Percentiles rank a stretch among this genome's conserved stretches.
phyloP scores from a whole-genome alignment of 2,797 vertebrate genomes.

The Podargus strigoides region DNA sequence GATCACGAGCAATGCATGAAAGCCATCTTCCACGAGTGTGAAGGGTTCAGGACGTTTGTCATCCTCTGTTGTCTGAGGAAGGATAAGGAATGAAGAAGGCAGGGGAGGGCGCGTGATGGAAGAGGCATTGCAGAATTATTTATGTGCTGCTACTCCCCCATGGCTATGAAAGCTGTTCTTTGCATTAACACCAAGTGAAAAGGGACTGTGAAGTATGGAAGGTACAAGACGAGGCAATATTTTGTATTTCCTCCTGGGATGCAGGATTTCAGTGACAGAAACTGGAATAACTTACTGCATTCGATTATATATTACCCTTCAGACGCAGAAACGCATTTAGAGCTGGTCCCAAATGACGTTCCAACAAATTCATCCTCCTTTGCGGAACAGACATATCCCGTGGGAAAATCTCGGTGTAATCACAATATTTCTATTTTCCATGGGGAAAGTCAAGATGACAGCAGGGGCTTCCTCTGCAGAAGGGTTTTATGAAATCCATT shows the following conservation, averaged over 20 bases:
- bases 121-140: background rate
- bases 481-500: background rate
- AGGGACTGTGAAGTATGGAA: background rate
- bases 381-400: background rate
- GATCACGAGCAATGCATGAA: background rate
- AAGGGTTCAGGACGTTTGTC: background rate
- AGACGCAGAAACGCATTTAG: background rate
- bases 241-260: background rate
- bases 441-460: background rate
- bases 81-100: background rate
- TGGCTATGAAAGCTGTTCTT: conserved; percentile 13
- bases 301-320: background rate
- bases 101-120: background rate
- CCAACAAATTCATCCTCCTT: background rate
- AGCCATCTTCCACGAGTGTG: background rate
- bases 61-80: background rate
- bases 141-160: conserved; percentile 17
- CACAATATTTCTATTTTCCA: background rate
- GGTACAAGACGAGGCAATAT: background rate
- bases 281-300: background rate
- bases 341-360: background rate
- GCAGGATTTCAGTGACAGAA: background rate
- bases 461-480: background rate
- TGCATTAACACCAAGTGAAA: background rate
- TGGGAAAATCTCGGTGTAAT: background rate